phyloP scores from a whole-genome alignment of 2,797 vertebrate genomes.

The Erithacus rubecula region DNA sequence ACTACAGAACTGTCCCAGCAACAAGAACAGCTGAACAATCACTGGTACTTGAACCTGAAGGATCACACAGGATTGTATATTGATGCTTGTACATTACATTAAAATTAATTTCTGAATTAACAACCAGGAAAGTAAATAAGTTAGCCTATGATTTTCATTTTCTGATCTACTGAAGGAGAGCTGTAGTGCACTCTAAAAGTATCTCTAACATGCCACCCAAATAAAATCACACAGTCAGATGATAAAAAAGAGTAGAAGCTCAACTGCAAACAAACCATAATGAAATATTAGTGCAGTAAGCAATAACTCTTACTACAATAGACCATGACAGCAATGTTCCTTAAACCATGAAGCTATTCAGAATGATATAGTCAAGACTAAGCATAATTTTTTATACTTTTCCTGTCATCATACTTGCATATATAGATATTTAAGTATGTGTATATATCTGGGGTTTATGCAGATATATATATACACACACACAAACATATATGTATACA shows the following conservation, averaged over 20 bases:
- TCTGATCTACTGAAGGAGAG: not conserved
- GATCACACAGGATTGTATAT: not conserved
- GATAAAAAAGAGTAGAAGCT: not conserved
- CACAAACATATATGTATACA: fast-evolving
- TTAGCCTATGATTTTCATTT: not conserved
- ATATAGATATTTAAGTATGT: not conserved
- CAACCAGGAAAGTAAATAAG: not conserved
- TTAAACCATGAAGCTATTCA: not conserved
- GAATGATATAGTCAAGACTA: not conserved
- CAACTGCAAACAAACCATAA: not conserved
- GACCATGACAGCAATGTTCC: not conserved
- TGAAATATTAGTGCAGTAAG: not conserved
- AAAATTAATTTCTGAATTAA: not conserved
- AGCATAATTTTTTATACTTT: not conserved
- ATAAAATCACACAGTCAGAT: not conserved
- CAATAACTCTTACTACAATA: not conserved
- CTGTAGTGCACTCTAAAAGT: not conserved
- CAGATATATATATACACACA: fast-evolving
- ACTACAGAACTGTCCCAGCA: not conserved
- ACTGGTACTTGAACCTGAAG: not conserved
- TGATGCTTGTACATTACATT: not conserved
- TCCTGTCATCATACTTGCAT: not conserved
- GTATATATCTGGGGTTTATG: not conserved
- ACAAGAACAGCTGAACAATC: not conserved
- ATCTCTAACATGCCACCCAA: not conserved